Base-by-base conservation (phyloP, 2,888 invertebrate genomes). In the Ctenicera cuprea region DNA sequence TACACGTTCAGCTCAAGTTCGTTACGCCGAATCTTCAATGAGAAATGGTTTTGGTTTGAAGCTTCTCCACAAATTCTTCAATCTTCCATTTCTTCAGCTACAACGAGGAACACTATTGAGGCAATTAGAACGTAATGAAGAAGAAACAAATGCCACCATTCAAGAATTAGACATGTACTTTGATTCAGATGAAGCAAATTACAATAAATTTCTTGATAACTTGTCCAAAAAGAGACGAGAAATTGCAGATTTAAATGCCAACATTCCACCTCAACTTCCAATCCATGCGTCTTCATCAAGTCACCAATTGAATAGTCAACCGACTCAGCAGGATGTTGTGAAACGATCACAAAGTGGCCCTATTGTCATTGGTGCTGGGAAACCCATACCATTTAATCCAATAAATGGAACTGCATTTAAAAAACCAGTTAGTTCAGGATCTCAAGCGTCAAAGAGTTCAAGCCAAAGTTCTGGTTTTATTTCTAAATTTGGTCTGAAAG, bases 11-110 rank as follows among this genome's bases (percentile, higher is more conserved):
- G 91, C 91, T 0, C 91, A 94, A 84, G 91, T 97, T 18, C 90
- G 96, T 33, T 97, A 96, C 85, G 94, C 96, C 0, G 97, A 97
- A 86, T 92, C 96, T 0, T 97, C 97, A 1, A 97, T 98, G 97
- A 90, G 96, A 82, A 98, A 97, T 88, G 97, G 97, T 0, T 98
- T 97, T 87, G 98, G 98, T 3, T 88, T 98, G 68, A 94, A 96
- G 83, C 90, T 96, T 76, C 89, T 98, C 64, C 97, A 98, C 88
- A 96, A 96, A 87, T 98, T 98, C 88, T 94, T 98, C 84, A 97
- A 97, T 87, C 90, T 98, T 71, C 98, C 98, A 65, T 98, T 98
- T 86, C 89, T 98, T 64, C 93, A 95, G 83, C 89, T 98, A 33
- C 98, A 98, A 89, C 91, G 93, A 80, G 94, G 94, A 80, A 95